Base-by-base conservation (phyloP, 2,888 invertebrate species). In the Anthrax anthrax region DNA sequence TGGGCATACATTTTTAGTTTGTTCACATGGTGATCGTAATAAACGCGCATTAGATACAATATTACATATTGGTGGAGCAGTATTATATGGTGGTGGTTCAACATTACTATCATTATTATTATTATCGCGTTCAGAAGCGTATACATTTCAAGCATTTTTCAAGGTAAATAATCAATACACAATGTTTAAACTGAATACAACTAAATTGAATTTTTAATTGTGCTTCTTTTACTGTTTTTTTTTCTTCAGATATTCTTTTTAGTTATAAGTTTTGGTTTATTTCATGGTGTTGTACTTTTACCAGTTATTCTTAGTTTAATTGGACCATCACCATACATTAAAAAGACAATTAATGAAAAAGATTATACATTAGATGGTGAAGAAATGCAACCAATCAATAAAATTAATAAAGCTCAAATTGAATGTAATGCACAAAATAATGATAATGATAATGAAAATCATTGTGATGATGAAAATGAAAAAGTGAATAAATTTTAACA, bases 231-330 rank as follows among this genome's bases (percentile, higher is more conserved):
- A n/a, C n/a, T n/a, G n/a, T n/a, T n/a, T n/a, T n/a, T 37, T 41
- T n/a, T 43, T 16, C 9, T 76, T 77, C 55, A 81, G 73, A 84
- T 87, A 60, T 87, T 87, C 61, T 69, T 81, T 40, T 65, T 84
- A 47, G 85, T 87, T 2, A 82, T 87, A 46, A 39, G 79, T 19
- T 84, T 85, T 63, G 88, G 88, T 37, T 65, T 87, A 16, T 87
- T 81, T 62, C 81, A 84, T 62, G 88, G 87, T 14, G 67, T 86
- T 29, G 66, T 84, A 29, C 75, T 86, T 51, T 67, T 88, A 51
- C 87, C 87, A 6, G 83, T 84, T 16, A 68, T 84, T 41, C 67
- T 88, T 38, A 84, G 84, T 55, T 68, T 80, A 49, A 67, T 86
- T 43, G 87, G 87, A 2, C 84, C 86, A 6, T 63, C 63, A 51